A percentile compares a stretch with the other conserved stretches of the same genome.
Evolutionary conservation across 2,888 invertebrate species (phyloP).

Genomic region (Seladonia tumulorum): DNA sequence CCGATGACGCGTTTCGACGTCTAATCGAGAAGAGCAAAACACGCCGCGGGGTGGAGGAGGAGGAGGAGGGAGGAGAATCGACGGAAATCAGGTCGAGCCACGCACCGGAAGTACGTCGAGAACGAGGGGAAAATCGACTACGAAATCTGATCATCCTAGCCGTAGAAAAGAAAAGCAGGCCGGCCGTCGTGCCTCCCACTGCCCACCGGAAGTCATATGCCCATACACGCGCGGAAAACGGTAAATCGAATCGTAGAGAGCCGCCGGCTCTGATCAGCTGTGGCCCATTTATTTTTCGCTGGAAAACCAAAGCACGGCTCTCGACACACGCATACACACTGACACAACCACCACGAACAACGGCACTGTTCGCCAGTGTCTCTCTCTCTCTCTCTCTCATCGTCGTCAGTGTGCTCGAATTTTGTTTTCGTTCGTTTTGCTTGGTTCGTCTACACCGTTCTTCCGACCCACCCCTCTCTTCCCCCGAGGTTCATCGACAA

Average conservation of each 20-base stretch:
- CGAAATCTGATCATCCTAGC: conserved; percentile 39
- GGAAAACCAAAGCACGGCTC: conserved; percentile 49
- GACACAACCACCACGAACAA: not conserved
- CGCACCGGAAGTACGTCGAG: not conserved
- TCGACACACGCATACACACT: not conserved
- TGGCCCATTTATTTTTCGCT: conserved; percentile 49
- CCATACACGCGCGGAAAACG: conserved; percentile 83
- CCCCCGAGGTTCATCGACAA: conserved; percentile 39
- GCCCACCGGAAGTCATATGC: conserved; percentile 82
- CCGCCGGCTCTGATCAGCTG: conserved; percentile 42
- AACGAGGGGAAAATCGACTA: not conserved
- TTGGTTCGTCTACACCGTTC: conserved; percentile 46
- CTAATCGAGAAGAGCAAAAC: conserved; percentile 37
- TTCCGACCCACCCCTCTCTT: conserved; percentile 28
- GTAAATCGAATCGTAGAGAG: conserved; percentile 74
- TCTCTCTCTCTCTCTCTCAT: conserved; percentile 15
- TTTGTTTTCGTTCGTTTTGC: conserved; percentile 38
- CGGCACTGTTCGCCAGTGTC: not conserved
- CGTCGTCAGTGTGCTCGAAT: not conserved
- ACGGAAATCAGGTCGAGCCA: conserved; percentile 14
- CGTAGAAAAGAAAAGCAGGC: conserved; percentile 59
- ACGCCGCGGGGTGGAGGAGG: conserved; percentile 58
- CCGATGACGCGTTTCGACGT: conserved; percentile 67
- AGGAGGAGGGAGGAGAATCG: conserved; percentile 46
- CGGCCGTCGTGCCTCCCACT: conserved; percentile 64